phyloP scores from a whole-genome alignment of 2,797 vertebrate species.

The Anguilla obscura region DNA sequence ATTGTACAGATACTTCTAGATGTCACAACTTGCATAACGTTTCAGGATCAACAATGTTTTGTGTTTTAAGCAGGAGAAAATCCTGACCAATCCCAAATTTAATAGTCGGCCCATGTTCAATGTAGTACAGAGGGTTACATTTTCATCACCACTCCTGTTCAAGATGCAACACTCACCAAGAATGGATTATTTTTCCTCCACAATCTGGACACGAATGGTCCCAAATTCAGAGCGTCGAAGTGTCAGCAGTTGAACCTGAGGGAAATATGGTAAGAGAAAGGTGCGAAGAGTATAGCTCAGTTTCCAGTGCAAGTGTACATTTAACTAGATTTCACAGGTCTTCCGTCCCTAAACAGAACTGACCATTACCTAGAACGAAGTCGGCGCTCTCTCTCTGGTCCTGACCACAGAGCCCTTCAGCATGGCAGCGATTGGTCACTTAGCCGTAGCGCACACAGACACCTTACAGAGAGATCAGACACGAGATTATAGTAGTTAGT shows the following conservation, averaged over 20 bases:
- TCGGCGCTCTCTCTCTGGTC: neutral
- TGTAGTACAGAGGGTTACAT: neutral
- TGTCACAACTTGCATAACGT: neutral
- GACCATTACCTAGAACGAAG: neutral
- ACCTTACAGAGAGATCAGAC: too few species aligned
- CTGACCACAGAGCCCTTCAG: neutral
- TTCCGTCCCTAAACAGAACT: neutral
- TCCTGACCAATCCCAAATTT: neutral
- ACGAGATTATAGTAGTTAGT: too few species aligned
- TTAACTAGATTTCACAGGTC: neutral
- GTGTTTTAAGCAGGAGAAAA: neutral
- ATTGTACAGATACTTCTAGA: neutral
- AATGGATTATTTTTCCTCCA: neutral
- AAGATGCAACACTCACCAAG: neutral
- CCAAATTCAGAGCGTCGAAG: neutral
- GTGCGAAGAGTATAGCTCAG: neutral
- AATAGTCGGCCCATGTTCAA: neutral
- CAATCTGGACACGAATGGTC: neutral
- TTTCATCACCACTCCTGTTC: neutral
- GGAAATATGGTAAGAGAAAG: neutral
- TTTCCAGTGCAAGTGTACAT: neutral
- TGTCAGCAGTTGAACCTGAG: neutral
- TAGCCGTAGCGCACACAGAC: neutral
- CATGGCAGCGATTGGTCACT: neutral
- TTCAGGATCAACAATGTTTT: neutral